Evolutionary conservation across 1,140 invertebrate species (phyloP).

Genomic region (Anthonomus grandis): DNA sequence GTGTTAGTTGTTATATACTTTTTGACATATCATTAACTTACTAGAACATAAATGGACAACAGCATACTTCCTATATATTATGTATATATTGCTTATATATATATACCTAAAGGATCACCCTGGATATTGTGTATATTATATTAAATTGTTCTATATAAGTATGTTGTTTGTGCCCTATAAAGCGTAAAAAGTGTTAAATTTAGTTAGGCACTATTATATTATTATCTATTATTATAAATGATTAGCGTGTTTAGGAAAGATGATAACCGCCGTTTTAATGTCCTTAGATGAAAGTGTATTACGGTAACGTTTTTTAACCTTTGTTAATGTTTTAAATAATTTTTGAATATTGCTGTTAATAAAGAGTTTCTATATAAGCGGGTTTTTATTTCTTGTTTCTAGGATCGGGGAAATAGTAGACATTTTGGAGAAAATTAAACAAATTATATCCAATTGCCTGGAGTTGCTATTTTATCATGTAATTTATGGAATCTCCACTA

Average conservation of each 20-base stretch:
- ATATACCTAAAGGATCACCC: background rate
- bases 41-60: no score
- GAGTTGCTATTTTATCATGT: no score
- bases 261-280: background rate
- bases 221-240: background rate
- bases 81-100: background rate
- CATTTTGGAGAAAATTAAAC: no score
- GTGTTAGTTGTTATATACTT: constrained; percentile 19
- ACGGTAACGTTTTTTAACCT: constrained; percentile 6
- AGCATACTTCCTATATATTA: background rate
- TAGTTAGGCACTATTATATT: background rate
- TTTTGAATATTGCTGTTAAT: constrained; percentile 18
- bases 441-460: no score
- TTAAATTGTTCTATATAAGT: no score
- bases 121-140: background rate
- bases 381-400: background rate
- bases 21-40: constrained; percentile 35
- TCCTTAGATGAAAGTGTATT: background rate
- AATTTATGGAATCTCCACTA: no score
- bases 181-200: background rate
- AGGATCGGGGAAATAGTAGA: no score
- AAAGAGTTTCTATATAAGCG: constrained; percentile 8
- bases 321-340: constrained; percentile 15
- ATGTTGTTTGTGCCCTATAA: background rate
- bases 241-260: background rate